Conservation (phyloP, 2,888 invertebrate species). For the Caenorhabditis imperialis region DNA sequence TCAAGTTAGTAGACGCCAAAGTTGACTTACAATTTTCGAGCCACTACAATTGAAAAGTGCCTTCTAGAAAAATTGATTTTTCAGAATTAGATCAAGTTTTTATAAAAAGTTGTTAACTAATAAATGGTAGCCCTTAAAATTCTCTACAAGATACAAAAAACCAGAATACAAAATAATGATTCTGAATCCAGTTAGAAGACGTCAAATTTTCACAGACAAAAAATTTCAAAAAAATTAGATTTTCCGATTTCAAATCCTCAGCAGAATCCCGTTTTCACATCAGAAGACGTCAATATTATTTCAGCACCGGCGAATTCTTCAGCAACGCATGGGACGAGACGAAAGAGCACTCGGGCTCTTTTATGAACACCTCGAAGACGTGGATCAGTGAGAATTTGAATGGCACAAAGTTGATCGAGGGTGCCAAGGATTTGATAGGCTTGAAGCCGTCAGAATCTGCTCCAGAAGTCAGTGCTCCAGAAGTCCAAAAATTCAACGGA, state of each 20-base stretch:
- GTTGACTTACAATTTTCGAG: no score
- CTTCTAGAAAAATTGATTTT: not conserved
- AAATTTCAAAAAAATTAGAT: no score
- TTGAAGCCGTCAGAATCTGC: conserved; percentile 8
- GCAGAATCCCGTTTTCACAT: no score
- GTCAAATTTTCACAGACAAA: no score
- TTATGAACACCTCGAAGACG: conserved; percentile 12
- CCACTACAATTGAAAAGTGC: no score
- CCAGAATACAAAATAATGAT: conserved; percentile 7
- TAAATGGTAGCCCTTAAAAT: conserved; percentile 24
- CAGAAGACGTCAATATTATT: no score
- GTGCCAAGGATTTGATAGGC: not conserved
- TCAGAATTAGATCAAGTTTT: not conserved
- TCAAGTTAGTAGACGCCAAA: no score
- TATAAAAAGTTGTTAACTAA: not conserved
- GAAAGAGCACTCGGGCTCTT: conserved; percentile 8
- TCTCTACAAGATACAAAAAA: conserved; percentile 29
- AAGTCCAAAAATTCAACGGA: conserved; percentile 22
- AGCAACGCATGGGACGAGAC: conserved; percentile 25
- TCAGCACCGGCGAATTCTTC: conserved; percentile 27
- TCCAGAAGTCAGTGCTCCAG: conserved; percentile 16
- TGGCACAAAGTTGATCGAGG: conserved; percentile 3
- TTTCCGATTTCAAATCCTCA: no score
- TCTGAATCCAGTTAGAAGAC: not conserved
- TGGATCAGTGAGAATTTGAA: conserved; percentile 10